Base-by-base conservation (phyloP, 2,797 vertebrate species). In the Cuculus canorus region DNA sequence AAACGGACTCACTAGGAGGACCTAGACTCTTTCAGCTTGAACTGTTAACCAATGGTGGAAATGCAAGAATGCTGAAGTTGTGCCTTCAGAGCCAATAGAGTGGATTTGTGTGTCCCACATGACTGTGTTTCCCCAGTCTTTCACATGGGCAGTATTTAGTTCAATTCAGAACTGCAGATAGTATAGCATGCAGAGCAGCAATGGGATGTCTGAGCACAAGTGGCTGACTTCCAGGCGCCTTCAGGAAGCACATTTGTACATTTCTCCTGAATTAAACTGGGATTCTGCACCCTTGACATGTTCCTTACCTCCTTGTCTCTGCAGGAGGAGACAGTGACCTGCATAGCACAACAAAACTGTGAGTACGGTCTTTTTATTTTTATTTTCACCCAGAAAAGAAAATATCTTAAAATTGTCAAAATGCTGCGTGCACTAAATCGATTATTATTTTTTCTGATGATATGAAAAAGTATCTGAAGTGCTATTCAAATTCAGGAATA, bases 141-240 rank as follows among this genome's bases (percentile, higher is more conserved):
- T 98, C 98, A 98, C 98, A 98, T 97, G 98, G 97, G 98, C 98
- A 98, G 98, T 97, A 97, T 98, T 97, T 97, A 98, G 98, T 97
- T 98, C 98, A 98, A 97, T 98, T 98, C 98, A 98, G 98, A 98
- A 97, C 97, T 97, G 98, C 98, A 98, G 98, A 97, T 97, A 97
- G 98, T 97, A 93, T 95, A 96, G 97, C 96, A 64, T 97, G 97
- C 98, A 97, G 94, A 86, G 93, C 91, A 91, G 97, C 96, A 66
- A 88, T 96, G 97, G 97, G 97, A 96, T 97, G 97, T 92, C 96
- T 94, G 96, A 79, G 95, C 93, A 91, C 85, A 87, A 97, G 94
- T 91, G 96, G 70, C 96, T 87, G 96, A 95, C 97, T 95, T 96
- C 92, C 88, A 86, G 75, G 93, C 45, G 94, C 95, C 97, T 97